A percentile compares a stretch with the other conserved stretches of the same genome.
Evolutionary conservation across 2,113 vertebrate genomes (phyloP).

Genomic region (Hylia prasina): DNA sequence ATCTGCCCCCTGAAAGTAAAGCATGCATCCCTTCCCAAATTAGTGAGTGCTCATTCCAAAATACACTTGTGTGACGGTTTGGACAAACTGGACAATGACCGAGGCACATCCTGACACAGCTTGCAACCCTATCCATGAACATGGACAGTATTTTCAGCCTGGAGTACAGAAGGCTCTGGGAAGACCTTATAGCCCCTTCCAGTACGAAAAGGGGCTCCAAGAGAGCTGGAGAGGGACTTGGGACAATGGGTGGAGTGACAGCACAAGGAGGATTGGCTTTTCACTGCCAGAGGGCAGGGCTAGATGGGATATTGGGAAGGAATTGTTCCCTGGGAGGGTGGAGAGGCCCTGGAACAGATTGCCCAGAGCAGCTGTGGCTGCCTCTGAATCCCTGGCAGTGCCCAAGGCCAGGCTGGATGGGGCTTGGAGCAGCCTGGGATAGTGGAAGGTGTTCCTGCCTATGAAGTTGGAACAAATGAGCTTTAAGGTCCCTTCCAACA

Average conservation of each 20-base stretch:
- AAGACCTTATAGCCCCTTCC: not conserved
- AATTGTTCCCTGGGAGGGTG: not conserved
- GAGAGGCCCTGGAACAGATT: not conserved
- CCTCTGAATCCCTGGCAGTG: not conserved
- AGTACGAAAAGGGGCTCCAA: not conserved
- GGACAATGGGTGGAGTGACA: not conserved
- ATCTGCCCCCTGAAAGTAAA: not conserved
- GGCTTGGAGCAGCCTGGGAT: not conserved
- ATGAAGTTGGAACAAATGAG: not conserved
- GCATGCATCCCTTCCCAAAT: not conserved
- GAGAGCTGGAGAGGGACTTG: not conserved
- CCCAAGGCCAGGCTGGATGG: fast-evolving
- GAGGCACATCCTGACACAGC: not conserved
- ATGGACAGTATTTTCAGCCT: not conserved
- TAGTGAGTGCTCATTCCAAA: not conserved
- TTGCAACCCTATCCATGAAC: not conserved
- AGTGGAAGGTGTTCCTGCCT: not conserved
- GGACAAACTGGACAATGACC: not conserved
- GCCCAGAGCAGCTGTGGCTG: not conserved
- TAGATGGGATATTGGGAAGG: not conserved
- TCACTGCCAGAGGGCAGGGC: not conserved
- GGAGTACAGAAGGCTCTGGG: not conserved
- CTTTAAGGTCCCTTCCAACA: not conserved
- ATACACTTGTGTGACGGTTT: not conserved
- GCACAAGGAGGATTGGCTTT: not conserved